phyloP scores from a whole-genome alignment of 2,797 vertebrate species.

The Parauchenoglanis ngamensis region DNA sequence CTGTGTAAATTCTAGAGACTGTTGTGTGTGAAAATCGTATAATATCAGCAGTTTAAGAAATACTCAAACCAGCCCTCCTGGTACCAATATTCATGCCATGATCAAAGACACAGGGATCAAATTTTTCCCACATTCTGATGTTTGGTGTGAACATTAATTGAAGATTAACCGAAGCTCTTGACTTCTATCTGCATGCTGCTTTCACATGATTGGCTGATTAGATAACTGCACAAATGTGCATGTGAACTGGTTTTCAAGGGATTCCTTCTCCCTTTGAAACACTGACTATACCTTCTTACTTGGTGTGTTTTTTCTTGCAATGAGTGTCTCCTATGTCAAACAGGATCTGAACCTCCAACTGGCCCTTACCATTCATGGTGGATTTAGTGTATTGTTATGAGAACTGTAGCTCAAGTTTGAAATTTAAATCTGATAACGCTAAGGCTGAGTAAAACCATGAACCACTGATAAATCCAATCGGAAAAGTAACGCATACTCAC shows the following conservation, averaged over 20 bases:
- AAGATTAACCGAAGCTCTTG: too few relatives aligned
- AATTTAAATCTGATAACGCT: constrained; percentile 1
- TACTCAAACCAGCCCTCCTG: too few relatives aligned
- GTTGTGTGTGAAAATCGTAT: too few relatives aligned
- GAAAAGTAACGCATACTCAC: not conserved
- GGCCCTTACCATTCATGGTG: not conserved
- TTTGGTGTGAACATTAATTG: too few relatives aligned
- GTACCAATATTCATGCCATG: too few relatives aligned
- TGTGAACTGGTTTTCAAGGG: too few relatives aligned
- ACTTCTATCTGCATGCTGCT: too few relatives aligned
- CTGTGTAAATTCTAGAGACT: too few relatives aligned
- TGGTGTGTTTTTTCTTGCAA: not conserved
- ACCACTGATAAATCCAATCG: constrained; percentile 7
- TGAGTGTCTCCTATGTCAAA: constrained; percentile 17
- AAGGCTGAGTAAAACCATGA: not conserved
- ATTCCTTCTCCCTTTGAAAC: not conserved
- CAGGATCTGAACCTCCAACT: constrained; percentile 24
- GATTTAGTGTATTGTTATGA: constrained; percentile 21
- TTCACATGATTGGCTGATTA: not conserved
- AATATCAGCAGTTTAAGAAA: too few relatives aligned
- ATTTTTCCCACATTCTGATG: too few relatives aligned
- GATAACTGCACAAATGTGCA: too few relatives aligned
- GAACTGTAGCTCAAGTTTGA: constrained; percentile 29
- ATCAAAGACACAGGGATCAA: too few relatives aligned
- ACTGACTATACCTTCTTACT: not conserved